Evolutionary conservation across 2,888 invertebrate genomes (phyloP), one percentile per base, ranked within the genome.

Genomic region (Leptopterna dolabrata): DNA sequence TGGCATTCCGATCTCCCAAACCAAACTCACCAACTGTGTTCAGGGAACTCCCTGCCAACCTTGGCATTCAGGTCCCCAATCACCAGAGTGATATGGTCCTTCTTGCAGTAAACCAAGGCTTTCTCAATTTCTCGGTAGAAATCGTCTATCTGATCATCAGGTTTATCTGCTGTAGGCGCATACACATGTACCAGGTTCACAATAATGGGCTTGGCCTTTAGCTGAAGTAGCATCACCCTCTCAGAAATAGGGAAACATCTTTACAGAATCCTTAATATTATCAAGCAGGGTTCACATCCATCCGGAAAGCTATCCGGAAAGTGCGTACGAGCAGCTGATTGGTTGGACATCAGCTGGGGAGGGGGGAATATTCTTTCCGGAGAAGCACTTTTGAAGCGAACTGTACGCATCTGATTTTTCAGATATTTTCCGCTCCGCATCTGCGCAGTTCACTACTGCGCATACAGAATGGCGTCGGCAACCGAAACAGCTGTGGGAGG

Each of bases 151-250:
- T 29, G 24, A 14, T 71, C 71, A 71, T 24, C 71, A 24, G 71
- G 71, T 16, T 71, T 71, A 16, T 71, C 71, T 24, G 76, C 76
- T 7, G 76, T 76, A 4, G 76, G 76, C 1, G 76, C 76, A n/a
- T 76, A 76, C 4, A 76, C 76, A 9, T 85, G 41, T 45, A 47
- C 4, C 11, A 55, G 9, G 55, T 83, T 83, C 3, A 83, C 36
- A 36, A 14, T 83, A 7, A 70, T 14, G 11, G 70, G 70, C 13
- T 83, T 83, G 24, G 36, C 76, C n/a, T 41, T 76, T 16, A 76
- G 41, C n/a, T 76, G 76, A 30, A 76, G 30, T n/a, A 76, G 9
- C 76, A 76, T 76, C 14, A 76, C 41, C n/a, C 76, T 6, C 30
- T 76, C 76, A 6, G 41, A 76, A 11, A 76, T 41, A 4, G 76